These are phyloP conservation scores for Acanthornis magna DNA, from an alignment of 2,797 vertebrate genomes.

Conservation along the genomic window DNA sequence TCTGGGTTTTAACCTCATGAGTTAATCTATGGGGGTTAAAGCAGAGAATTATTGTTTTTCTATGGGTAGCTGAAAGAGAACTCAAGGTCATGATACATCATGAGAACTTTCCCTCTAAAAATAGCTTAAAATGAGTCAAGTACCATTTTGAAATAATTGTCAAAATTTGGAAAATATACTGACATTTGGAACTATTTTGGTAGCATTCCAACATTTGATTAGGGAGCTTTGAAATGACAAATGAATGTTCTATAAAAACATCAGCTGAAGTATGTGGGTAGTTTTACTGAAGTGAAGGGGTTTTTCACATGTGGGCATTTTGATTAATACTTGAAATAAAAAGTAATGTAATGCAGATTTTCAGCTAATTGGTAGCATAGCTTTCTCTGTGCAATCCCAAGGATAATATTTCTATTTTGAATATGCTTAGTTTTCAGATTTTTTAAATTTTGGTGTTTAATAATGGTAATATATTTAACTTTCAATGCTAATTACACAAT, in stretches of 20 bases:
- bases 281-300: not conserved
- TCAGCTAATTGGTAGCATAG: not conserved
- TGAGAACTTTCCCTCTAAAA: not conserved
- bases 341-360: not conserved
- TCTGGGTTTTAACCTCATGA: not conserved
- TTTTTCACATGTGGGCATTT: not conserved
- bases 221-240: not conserved
- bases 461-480: not conserved
- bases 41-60: not conserved
- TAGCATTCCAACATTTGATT: not conserved
- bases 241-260: not conserved
- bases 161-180: not conserved
- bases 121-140: not conserved
- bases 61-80: not conserved
- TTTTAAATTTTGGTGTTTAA: not conserved
- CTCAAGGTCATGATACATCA: not conserved
- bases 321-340: not conserved
- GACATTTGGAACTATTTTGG: not conserved
- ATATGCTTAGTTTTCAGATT: not conserved
- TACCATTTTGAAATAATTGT: not conserved
- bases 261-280: not conserved
- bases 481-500: not conserved
- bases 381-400: not conserved
- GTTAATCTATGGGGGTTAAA: not conserved
- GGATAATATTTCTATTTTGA: not conserved